Evolutionary conservation across 2,797 vertebrate genomes (phyloP).

Genomic region (Austrolebias charrua): DNA sequence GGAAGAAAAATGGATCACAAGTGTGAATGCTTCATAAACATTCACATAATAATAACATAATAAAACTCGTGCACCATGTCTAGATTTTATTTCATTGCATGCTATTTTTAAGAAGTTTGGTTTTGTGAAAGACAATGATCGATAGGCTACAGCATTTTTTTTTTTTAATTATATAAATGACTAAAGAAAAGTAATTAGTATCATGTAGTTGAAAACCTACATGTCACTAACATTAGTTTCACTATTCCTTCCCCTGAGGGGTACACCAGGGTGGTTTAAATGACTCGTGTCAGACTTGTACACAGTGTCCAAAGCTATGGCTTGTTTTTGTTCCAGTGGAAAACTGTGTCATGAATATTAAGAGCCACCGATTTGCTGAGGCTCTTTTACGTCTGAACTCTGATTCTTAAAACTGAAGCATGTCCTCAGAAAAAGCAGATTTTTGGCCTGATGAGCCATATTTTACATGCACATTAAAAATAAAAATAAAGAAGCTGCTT

Average conservation of each 20-base stretch:
- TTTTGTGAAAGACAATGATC: neutral
- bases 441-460: neutral
- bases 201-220: no score
- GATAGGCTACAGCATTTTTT: neutral
- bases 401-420: neutral
- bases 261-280: neutral
- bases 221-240: neutral
- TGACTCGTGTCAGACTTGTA: neutral
- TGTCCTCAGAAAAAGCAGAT: neutral
- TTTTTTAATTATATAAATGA: no score
- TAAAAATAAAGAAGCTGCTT: neutral
- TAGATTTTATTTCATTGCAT: no score
- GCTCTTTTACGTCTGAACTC: neutral
- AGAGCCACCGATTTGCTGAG: neutral
- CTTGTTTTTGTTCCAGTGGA: constrained; percentile 10
- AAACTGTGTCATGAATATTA: constrained; percentile 12
- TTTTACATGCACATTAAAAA: neutral
- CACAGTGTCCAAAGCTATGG: neutral
- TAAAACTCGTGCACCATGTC: no score
- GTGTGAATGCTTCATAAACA: no score
- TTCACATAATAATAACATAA: no score
- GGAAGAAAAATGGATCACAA: no score
- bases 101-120: no score
- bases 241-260: neutral
- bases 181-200: no score